Base-by-base conservation (phyloP, 2,113 vertebrate species). In the Eurypyga helias region DNA sequence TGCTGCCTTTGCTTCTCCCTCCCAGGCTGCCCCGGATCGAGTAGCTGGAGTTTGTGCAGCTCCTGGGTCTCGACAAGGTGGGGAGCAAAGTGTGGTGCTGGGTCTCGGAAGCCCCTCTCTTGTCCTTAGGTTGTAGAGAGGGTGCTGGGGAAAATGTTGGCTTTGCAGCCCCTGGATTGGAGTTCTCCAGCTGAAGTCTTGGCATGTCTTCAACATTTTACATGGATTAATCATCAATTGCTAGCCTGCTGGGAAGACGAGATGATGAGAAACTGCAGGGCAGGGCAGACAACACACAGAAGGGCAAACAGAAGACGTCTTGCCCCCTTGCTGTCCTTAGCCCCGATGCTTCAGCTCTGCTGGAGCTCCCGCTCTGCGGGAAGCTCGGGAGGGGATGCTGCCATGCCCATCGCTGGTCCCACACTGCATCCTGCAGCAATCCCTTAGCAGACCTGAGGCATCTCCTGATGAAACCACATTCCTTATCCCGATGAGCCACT, bases 201-300 rank as follows among this genome's bases (percentile, higher is more conserved):
- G 93, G 82, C 64, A 2, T 23, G 11, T 64, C 54, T 75, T 88
- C 85, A 88, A 28, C 96, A 86, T 95, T 96, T 76, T 16, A 61
- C 46, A 43, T 70, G 43, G 73, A 75, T 96, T 96, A 96, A 94
- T 95, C 95, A 94, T 77, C 90, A 51, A 13, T 77, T 70, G 28
- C 48, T 78, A 33, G 36, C 71, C 76, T 86, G 64, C 80, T 25
- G 65, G 36, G 60, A 58, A 87, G 17, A 38, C 51, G 67, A 87
- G 60, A 66, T 49, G 41, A 18, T 38, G 62, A 72, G 93, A 93
- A 86, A 43, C 36, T 65, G 66, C 82, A 51, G 75, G 66, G 70
- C 84, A 91, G 78, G 71, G 76, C 14, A 45, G 66, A 70, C 41
- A 72, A 26, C 1, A 0, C 6, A 26, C 1, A 2, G 58, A 60